These are phyloP conservation scores for Caenorhabditis becei DNA, from an alignment of 2,888 invertebrate species.

Conservation along the genomic window DNA sequence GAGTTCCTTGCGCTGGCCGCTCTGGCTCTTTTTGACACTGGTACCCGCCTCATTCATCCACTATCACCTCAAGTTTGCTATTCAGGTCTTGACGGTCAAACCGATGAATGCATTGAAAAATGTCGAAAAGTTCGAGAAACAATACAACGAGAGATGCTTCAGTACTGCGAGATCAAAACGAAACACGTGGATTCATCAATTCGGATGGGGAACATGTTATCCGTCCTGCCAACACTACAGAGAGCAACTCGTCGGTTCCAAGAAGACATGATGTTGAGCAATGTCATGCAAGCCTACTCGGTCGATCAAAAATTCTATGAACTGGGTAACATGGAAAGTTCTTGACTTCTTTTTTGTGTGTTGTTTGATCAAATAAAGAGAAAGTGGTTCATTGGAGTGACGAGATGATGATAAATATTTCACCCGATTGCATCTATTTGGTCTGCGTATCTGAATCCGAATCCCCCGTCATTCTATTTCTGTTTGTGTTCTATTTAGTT, in stretches of 20 bases:
- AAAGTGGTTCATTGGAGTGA: no score
- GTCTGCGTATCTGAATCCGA: no score
- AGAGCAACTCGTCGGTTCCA: conserved; percentile 21
- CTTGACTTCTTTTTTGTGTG: not conserved
- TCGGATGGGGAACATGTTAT: conserved; percentile 37
- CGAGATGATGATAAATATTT: no score
- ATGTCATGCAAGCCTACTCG: conserved; percentile 41
- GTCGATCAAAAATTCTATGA: conserved; percentile 43
- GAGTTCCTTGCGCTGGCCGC: conserved; percentile 38
- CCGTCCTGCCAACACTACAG: conserved; percentile 41
- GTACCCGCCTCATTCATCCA: no score
- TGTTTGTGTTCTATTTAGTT: not conserved
- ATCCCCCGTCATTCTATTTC: not conserved
- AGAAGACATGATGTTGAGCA: conserved; percentile 31
- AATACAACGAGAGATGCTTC: conserved; percentile 26
- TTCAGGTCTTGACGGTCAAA: conserved; percentile 41
- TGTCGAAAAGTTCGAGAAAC: conserved; percentile 19
- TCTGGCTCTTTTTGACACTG: conserved; percentile 36
- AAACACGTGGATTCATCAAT: conserved; percentile 18
- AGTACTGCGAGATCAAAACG: conserved; percentile 18
- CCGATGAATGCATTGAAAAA: conserved; percentile 28
- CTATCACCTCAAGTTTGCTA: not conserved
- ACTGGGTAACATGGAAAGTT: conserved; percentile 14
- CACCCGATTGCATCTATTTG: no score
- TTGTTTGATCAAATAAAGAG: no score